These are phyloP conservation scores for Eupsilia transversa DNA, from an alignment of 2,888 invertebrate species.

Conservation along the genomic window DNA sequence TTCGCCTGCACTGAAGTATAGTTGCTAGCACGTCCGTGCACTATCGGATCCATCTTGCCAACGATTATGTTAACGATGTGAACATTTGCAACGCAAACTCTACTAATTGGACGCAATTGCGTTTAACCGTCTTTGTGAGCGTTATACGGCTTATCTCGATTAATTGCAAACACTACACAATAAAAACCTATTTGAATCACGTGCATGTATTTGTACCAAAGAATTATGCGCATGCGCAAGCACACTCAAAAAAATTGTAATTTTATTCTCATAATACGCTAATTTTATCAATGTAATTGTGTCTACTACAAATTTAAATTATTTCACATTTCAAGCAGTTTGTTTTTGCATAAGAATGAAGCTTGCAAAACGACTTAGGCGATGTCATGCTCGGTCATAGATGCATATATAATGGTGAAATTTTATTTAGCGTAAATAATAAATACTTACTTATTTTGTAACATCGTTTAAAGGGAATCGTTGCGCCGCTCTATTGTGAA, in stretches of 20 bases:
- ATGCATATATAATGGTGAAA: constrained; percentile 52
- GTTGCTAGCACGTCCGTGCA: constrained; percentile 58
- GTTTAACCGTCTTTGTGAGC: constrained; percentile 82
- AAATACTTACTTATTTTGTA: constrained; percentile 31
- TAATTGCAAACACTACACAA: constrained; percentile 78
- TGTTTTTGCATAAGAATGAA: constrained; percentile 65
- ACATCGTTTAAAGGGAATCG: constrained; percentile 21
- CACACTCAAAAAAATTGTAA: constrained; percentile 38
- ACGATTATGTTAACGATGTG: constrained; percentile 87
- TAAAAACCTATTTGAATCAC: constrained; percentile 78
- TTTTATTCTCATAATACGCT: constrained; percentile 47
- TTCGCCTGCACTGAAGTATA: constrained; percentile 68
- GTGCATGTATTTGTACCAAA: constrained; percentile 62
- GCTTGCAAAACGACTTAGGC: constrained; percentile 67
- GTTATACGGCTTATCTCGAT: constrained; percentile 78
- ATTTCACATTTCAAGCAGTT: constrained; percentile 57
- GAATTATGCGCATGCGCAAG: constrained; percentile 44
- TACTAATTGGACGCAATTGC: constrained; percentile 86
- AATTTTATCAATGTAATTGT: constrained; percentile 51
- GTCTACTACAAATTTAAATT: constrained; percentile 49
- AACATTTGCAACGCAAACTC: constrained; percentile 79
- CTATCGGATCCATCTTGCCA: constrained; percentile 73
- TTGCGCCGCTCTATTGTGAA: constrained; percentile 26
- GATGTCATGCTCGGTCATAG: constrained; percentile 66
- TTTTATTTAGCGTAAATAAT: constrained; percentile 48